phyloP scores from a whole-genome alignment of 2,113 vertebrate species.

The Phyllostomus discolor region DNA sequence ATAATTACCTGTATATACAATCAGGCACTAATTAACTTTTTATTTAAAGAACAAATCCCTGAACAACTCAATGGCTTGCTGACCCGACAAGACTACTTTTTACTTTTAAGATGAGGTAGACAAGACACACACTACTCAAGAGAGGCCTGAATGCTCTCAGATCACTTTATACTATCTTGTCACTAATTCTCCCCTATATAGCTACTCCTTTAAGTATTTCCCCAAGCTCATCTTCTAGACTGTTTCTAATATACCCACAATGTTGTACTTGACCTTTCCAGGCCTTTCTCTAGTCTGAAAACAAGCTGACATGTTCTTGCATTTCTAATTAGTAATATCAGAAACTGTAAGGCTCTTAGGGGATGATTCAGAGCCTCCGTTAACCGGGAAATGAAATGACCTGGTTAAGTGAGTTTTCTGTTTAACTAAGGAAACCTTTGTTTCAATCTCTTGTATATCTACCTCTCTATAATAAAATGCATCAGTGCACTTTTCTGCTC shows the following conservation, averaged over 20 bases:
- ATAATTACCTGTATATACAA: constrained; percentile 43
- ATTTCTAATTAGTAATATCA: neutral
- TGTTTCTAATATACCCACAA: neutral
- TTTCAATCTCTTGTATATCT: constrained; percentile 5
- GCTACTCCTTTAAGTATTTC: constrained; percentile 10
- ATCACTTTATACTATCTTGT: neutral
- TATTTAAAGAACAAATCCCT: constrained; percentile 60
- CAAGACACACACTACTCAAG: neutral
- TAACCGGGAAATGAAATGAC: neutral
- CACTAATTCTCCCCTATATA: neutral
- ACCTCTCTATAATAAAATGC: constrained; percentile 16
- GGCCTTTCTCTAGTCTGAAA: neutral
- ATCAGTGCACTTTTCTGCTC: neutral
- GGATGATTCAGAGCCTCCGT: neutral
- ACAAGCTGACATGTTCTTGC: neutral
- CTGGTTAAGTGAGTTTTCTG: neutral
- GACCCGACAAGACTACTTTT: neutral
- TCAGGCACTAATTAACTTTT: constrained; percentile 52
- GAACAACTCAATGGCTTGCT: constrained; percentile 26
- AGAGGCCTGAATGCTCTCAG: neutral
- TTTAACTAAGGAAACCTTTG: neutral
- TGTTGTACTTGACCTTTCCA: constrained; percentile 24
- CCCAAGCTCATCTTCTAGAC: neutral
- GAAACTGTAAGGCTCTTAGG: neutral
- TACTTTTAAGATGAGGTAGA: neutral